phyloP scores from a whole-genome alignment of 1,140 invertebrate species.

The Drosophila setifemur region DNA sequence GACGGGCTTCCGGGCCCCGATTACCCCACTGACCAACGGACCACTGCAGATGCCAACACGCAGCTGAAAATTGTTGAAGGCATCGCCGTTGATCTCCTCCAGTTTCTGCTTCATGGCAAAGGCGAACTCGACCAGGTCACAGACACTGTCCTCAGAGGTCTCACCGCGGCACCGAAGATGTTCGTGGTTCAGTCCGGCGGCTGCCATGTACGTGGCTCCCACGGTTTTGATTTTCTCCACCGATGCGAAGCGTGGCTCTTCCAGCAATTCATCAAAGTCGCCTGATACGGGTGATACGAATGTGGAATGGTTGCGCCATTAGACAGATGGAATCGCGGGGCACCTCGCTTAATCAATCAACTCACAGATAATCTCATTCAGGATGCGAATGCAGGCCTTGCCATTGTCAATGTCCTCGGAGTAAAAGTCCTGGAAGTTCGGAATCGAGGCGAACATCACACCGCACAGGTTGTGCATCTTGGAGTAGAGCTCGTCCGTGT shows the following conservation, averaged over 20 bases:
- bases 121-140: constrained; percentile 95
- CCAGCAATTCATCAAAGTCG: constrained; percentile 95
- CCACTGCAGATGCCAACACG: constrained; percentile 97
- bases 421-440: constrained; percentile 99
- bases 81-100: constrained; percentile 96
- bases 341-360: constrained; percentile 61
- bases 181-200: constrained; percentile 95
- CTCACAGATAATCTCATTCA: constrained; percentile 96
- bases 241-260: constrained; percentile 93
- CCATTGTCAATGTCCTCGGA: constrained; percentile 98
- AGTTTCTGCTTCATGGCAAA: constrained; percentile 94
- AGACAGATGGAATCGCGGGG: constrained; percentile 11
- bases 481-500: constrained; percentile 94
- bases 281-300: constrained; percentile 36
- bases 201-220: constrained; percentile 98
- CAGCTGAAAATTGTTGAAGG: constrained; percentile 98
- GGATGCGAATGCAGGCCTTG: constrained; percentile 97
- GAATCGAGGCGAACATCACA: constrained; percentile 98
- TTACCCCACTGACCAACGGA: constrained; percentile 97
- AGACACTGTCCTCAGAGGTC: constrained; percentile 89
- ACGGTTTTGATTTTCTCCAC: constrained; percentile 99
- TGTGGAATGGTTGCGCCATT: constrained; percentile 21
- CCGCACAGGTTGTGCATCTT: constrained; percentile 96
- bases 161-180: constrained; percentile 84
- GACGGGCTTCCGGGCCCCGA: constrained; percentile 98